Conservation (phyloP, 2,113 vertebrate genomes). For the Thunnus thynnus region DNA sequence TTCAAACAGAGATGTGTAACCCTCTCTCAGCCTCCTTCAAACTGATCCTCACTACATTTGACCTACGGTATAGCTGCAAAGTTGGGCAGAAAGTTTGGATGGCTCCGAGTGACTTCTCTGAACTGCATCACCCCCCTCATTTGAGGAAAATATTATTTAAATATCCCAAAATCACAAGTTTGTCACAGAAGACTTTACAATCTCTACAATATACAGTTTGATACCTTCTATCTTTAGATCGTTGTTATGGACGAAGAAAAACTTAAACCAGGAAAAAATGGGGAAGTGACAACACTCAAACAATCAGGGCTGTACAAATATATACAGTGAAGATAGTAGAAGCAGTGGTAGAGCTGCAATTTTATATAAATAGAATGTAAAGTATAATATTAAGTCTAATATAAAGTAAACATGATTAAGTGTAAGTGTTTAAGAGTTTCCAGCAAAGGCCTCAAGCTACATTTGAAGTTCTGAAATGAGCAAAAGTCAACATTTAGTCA, state of each 20-base stretch:
- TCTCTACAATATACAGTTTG: not conserved
- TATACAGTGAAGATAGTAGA: not conserved
- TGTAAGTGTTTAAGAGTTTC: not conserved
- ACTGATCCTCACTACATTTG: not conserved
- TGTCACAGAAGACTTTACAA: not conserved
- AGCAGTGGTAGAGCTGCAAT: not conserved
- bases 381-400: not conserved
- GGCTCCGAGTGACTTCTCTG: not conserved
- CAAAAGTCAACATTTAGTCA: constrained; percentile 22
- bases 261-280: not conserved
- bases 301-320: not conserved
- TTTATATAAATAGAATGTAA: not conserved
- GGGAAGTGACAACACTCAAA: not conserved
- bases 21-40: not conserved
- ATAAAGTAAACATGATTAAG: not conserved
- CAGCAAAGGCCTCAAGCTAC: not conserved
- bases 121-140: not conserved
- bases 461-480: not conserved
- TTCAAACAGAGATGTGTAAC: constrained; percentile 1
- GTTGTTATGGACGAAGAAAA: too few species aligned
- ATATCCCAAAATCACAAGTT: too few species aligned
- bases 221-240: not conserved
- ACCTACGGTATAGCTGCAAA: not conserved
- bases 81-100: not conserved
- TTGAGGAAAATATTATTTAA: not conserved